A percentile compares a stretch with the other conserved stretches of the same genome.
phyloP scores from a whole-genome alignment of 2,113 vertebrate genomes.

The Boulengeromyrus knoepffleri region DNA sequence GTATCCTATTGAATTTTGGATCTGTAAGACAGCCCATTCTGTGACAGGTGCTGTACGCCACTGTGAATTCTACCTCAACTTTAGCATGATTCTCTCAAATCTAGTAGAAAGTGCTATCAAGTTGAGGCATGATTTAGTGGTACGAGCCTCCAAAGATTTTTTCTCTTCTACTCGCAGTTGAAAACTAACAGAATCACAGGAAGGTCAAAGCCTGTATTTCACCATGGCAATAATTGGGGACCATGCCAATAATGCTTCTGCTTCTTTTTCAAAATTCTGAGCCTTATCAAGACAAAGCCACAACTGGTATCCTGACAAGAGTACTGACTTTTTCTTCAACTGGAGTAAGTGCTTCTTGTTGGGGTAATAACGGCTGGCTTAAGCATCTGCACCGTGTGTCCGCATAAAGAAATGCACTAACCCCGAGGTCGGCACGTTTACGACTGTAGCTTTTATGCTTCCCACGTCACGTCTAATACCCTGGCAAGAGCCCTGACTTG shows the following conservation, averaged over 20 bases:
- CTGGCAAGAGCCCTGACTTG: not conserved
- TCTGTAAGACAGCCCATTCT: not conserved
- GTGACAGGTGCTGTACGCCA: not conserved
- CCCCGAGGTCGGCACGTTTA: too few relatives aligned
- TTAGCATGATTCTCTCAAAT: not conserved
- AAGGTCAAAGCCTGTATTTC: conserved; percentile 1
- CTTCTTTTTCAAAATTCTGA: not conserved
- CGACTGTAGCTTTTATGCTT: too few relatives aligned
- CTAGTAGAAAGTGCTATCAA: not conserved
- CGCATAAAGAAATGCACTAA: not conserved
- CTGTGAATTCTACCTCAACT: not conserved
- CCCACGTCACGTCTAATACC: not conserved
- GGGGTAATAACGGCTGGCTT: not conserved
- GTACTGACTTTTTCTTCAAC: not conserved
- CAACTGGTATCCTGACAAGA: not conserved
- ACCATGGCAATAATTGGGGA: not conserved
- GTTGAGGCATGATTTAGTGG: not conserved
- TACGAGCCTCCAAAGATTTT: not conserved
- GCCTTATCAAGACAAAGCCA: not conserved
- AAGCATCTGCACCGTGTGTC: not conserved
- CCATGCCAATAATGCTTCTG: not conserved
- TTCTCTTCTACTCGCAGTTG: not conserved
- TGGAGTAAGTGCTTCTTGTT: conserved; percentile 2
- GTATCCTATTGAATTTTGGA: too few relatives aligned
- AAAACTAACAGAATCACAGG: not conserved